Base-by-base conservation (phyloP, 2,888 invertebrate species). In the Torymus aiolomorphi region DNA sequence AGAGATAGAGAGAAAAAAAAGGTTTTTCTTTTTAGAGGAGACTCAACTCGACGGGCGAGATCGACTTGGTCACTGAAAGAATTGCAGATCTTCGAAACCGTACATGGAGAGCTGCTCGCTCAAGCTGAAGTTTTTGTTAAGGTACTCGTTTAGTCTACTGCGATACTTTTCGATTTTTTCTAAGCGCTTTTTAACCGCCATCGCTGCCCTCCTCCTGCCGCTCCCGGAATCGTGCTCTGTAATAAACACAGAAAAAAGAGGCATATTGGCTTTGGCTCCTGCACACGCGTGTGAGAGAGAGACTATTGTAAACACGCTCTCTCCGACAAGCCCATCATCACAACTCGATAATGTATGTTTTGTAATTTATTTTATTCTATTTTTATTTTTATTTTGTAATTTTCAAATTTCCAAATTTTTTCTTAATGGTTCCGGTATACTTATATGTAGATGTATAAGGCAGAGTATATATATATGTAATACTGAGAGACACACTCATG, bases 111-210 rank as follows among this genome's bases (percentile, higher is more conserved):
- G 73, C 78, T 84, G 73, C 78, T 84, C 85, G 82, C 62, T 69
- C 76, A 82, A 67, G 71, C 82, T 63, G 80, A 85, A 85, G 82
- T 81, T 84, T 82, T 84, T 82, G 84, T 83, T 84, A 70, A 85
- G 57, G 80, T 84, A 85, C 76, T 85, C 82, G 67, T 83, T 83
- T 80, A 84, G 83, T 75, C 84, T 84, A 83, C 78, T 84, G 83
- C 84, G 82, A 78, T 85, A 85, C 76, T 81, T 84, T 82, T 83
- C 84, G 52, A 85, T 83, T 83, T 82, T 82, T 78, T 77, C 83
- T 81, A 82, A 77, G 71, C 71, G 79, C 67, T 82, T 82, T 82
- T 75, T 80, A 74, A 82, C 72, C 52, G 75, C 81, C 78, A 78
- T 31, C 75, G 61, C 76, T 78, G 78, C 51, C 31, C 57, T 79